phyloP scores from a whole-genome alignment of 2,888 invertebrate species.

The Ophonus ardosiacus region DNA sequence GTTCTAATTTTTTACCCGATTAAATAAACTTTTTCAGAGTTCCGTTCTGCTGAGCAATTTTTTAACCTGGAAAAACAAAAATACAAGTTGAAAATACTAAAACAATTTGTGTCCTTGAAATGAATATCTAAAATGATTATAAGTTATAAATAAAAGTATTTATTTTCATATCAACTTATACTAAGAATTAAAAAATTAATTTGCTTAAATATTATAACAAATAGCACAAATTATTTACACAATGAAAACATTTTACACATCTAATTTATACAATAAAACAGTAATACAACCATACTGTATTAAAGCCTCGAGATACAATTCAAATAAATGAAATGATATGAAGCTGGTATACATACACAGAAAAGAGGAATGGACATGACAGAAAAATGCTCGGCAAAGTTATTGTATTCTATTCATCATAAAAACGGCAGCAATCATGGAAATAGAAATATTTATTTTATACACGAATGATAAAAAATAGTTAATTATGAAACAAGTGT shows the following conservation, averaged over 20 bases:
- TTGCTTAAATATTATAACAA: conserved; percentile 59
- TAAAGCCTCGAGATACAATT: conserved; percentile 50
- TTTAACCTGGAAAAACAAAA: background rate
- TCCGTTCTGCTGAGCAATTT: no score
- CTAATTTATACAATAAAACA: conserved; percentile 54
- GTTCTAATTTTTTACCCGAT: no score
- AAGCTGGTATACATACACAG: conserved; percentile 45
- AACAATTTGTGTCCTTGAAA: background rate
- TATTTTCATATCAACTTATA: conserved; percentile 50
- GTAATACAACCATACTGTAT: conserved; percentile 49
- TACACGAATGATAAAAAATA: no score
- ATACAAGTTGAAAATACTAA: no score
- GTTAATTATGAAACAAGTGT: no score
- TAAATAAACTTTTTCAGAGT: no score
- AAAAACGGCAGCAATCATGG: no score
- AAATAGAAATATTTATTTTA: no score
- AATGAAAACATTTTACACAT: conserved; percentile 54
- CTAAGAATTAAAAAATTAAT: conserved; percentile 61
- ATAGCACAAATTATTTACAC: conserved; percentile 62
- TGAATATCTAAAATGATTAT: background rate
- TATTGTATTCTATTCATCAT: background rate
- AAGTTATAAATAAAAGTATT: conserved; percentile 57
- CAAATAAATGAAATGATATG: conserved; percentile 50
- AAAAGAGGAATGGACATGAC: conserved; percentile 34
- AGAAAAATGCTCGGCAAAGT: background rate